Evolutionary conservation across 2,888 invertebrate species (phyloP), one percentile per base, ranked within the genome.

Genomic region (Gandaritis pyraliata): DNA sequence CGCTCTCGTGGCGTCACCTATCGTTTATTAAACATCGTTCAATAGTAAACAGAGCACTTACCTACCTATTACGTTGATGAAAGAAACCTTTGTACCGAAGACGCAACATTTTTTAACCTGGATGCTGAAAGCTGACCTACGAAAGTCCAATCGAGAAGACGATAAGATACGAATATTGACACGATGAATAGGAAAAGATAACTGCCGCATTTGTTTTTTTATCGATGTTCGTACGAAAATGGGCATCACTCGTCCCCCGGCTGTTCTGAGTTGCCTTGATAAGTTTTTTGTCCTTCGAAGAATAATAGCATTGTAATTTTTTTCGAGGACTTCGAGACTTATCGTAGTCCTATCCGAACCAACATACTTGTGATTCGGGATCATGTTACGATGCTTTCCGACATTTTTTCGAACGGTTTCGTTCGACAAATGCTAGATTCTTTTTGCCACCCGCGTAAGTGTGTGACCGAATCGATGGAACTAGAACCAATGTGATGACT

Each of bases 251-350:
- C 71, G 57, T n/a, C 58, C 64, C 7, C 47, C 30, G 57, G 16
- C 43, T 51, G 66, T 73, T 73, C 75, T 71, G 74, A 78, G 81
- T 80, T 72, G 73, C 68, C 65, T 63, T 76, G 80, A 80, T 81
- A 80, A 74, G 68, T 80, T 80, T 78, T 81, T 81, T 70, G 46
- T 52, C 60, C 73, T 76, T 67, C 72, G 74, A 74, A 70, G 77
- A 75, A 81, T 81, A 82, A 81, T 80, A 74, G 81, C 75, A 82
- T 81, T 83, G 77, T 82, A 73, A 70, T 83, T 85, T 84, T 71
- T 74, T 65, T 58, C 68, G 71, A 73, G 72, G 72, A 71, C 71
- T 72, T 56, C 60, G 71, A 76, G 76, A 76, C 73, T 77, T 85
- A 83, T 81, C 83, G 75, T 72, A 71, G 72, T 73, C 80, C 77